Evolutionary conservation across 2,888 invertebrate species (phyloP), one percentile per base, ranked within the genome.

Genomic region (Mechanitis messenoides): DNA sequence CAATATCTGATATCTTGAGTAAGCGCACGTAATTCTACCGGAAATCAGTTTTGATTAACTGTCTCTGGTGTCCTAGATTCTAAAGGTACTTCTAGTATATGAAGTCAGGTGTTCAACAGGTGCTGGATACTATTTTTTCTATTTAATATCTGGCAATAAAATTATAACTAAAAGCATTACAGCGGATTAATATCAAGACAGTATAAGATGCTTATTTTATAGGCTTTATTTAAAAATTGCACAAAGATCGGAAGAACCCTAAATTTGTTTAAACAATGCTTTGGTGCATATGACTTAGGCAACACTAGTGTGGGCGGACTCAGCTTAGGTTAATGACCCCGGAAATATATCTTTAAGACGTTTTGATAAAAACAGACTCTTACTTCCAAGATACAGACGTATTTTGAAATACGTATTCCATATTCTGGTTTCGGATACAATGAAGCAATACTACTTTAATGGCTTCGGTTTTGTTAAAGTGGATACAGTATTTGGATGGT

Each of bases 261-360:
- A 50, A 50, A 50, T 61, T 63, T 62, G 59, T 61, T 67, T 66
- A 69, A 69, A 73, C 68, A 72, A 69, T 69, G 69, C 69, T 63
- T 53, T 61, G 57, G 72, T 72, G 71, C 71, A 72, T 85, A 79
- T 85, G 84, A 84, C 82, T 80, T 74, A 72, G 69, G 72, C 67
- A 71, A 70, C 69, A 73, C 75, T 74, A 72, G 50, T 70, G 87
- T 85, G 82, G 86, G 87, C 76, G 83, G 72, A 63, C 55, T 59
- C 71, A 70, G 61, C 47, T n/a, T 31, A 69, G 83, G 77, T 76
- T 75, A 77, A 75, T 72, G 83, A 81, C 84, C 84, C 77, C 78
- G 79, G 72, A 73, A 78, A 80, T 77, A 73, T 77, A 76, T 78
- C 75, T 64, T 54, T 54, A 47, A 55, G 54, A 45, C 31, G 50